Evolutionary conservation across 2,888 invertebrate species (phyloP).

Genomic region (Leptinotarsa haldemani): DNA sequence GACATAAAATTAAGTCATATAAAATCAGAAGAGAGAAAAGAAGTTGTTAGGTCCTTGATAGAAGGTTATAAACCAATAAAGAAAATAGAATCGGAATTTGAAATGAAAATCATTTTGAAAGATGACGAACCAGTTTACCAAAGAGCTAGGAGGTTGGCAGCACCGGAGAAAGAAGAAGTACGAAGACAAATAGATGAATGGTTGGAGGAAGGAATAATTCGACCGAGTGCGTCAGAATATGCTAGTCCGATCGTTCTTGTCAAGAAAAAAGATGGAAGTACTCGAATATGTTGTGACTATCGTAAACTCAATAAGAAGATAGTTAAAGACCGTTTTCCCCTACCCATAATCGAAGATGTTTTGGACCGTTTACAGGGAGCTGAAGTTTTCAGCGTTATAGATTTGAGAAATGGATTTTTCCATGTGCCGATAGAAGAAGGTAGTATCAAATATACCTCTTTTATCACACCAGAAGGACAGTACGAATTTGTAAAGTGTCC

Average conservation of each 20-base stretch:
- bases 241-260: conserved; percentile 47
- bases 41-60: conserved; percentile 1
- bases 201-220: conserved; percentile 35
- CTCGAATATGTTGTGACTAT: conserved; percentile 47
- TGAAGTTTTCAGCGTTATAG: conserved; percentile 52
- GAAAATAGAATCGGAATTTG: conserved; percentile 5
- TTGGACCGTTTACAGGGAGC: conserved; percentile 28
- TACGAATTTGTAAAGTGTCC: conserved; percentile 27
- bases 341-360: conserved; percentile 40
- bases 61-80: conserved; percentile 25
- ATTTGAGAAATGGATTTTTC: conserved; percentile 59
- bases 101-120: conserved; percentile 31
- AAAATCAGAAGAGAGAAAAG: conserved; percentile 1
- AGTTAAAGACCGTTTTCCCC: conserved; percentile 46
- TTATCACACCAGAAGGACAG: conserved; percentile 37
- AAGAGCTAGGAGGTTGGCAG: conserved; percentile 45
- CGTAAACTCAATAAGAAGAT: conserved; percentile 44
- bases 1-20: conserved; percentile 24
- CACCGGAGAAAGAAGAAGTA: conserved; percentile 43
- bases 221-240: conserved; percentile 39
- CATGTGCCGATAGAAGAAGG: conserved; percentile 54
- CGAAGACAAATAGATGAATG: conserved; percentile 33
- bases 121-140: conserved; percentile 41
- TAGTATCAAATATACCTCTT: conserved; percentile 38
- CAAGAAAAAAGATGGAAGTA: conserved; percentile 47